phyloP scores from a whole-genome alignment of 2,113 vertebrate genomes.

The Malurus elegans region DNA sequence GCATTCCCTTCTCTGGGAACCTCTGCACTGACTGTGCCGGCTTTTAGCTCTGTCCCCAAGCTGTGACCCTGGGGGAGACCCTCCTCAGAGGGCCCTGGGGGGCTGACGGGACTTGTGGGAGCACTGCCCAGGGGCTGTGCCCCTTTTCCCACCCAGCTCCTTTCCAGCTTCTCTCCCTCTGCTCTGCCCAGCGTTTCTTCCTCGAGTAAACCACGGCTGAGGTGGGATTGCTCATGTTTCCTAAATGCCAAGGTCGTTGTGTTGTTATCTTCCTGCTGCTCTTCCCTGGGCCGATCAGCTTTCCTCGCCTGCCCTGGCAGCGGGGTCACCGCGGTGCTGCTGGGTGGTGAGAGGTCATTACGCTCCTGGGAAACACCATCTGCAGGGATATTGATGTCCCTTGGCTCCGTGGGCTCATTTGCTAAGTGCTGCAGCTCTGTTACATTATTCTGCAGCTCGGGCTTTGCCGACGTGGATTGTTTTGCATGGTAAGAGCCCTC shows the following conservation, averaged over 20 bases:
- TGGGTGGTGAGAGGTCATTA: conserved; percentile 4
- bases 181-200: background rate
- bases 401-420: background rate
- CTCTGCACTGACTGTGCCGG: background rate
- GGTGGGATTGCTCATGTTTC: conserved; percentile 20
- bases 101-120: background rate
- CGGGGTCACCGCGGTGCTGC: background rate
- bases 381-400: conserved; percentile 14
- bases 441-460: background rate
- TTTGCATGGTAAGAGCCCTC: background rate
- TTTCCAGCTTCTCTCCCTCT: background rate
- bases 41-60: background rate
- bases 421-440: background rate
- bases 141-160: background rate
- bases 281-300: background rate
- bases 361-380: conserved; percentile 27
- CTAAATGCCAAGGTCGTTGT: conserved; percentile 63
- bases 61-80: background rate
- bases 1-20: background rate
- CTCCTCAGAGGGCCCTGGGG: background rate
- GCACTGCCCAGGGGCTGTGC: fast-evolving
- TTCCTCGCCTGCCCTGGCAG: background rate
- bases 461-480: background rate
- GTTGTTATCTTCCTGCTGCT: conserved; percentile 38
- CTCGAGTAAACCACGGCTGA: background rate